Percentiles rank a stretch among this genome's conserved stretches.
These are phyloP conservation scores for Urechis unicinctus DNA, from an alignment of 2,888 invertebrate genomes.

Conservation along the genomic window DNA sequence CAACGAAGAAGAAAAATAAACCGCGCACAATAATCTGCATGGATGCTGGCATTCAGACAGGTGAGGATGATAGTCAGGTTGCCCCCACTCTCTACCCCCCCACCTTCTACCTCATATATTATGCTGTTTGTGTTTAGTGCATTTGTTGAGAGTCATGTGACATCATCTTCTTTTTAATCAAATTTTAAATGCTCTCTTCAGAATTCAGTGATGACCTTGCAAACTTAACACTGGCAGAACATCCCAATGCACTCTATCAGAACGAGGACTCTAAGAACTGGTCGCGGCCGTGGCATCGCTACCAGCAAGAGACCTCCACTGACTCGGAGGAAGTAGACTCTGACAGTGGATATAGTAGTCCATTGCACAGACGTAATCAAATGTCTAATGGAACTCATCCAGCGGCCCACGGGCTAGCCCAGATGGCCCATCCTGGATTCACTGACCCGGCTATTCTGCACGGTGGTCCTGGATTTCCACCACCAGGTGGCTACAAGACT, in stretches of 20 bases:
- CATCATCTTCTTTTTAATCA: background rate
- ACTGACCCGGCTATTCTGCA: background rate
- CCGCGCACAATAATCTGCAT: conserved; percentile 24
- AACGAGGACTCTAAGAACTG: conserved; percentile 4
- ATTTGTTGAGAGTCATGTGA: too few species aligned
- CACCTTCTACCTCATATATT: background rate
- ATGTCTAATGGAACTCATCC: conserved; percentile 30
- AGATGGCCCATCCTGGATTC: background rate
- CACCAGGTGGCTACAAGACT: background rate
- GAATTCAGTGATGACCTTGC: conserved; percentile 40
- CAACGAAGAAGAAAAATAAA: conserved; percentile 4
- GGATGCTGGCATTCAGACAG: conserved; percentile 26
- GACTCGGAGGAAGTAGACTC: conserved; percentile 29
- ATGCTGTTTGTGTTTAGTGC: too few species aligned
- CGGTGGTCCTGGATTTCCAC: background rate
- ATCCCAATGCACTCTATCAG: conserved; percentile 32
- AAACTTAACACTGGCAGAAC: conserved; percentile 33
- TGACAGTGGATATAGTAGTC: conserved; percentile 43
- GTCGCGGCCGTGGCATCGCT: conserved; percentile 8
- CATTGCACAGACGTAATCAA: conserved; percentile 33
- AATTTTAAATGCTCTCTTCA: conserved; percentile 9
- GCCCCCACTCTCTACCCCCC: background rate
- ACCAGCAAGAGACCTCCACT: conserved; percentile 5
- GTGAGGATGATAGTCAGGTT: background rate
- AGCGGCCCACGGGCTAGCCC: background rate